A percentile compares a stretch with the other conserved stretches of the same genome.
Evolutionary conservation across 2,888 invertebrate genomes (phyloP).

Genomic region (Callosobruchus maculatus): DNA sequence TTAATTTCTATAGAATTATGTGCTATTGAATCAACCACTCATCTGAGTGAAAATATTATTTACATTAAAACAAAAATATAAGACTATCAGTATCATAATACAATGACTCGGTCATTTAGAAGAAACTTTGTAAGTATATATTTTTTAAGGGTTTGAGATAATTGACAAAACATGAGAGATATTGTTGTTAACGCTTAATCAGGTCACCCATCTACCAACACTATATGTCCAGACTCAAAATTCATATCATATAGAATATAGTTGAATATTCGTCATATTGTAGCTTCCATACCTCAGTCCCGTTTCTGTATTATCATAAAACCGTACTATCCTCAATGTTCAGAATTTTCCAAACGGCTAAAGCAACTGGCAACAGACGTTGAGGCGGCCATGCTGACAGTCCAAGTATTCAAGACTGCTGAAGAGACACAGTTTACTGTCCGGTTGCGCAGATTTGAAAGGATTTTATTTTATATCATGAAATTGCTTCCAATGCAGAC

Average conservation of each 20-base stretch:
- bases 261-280: not conserved
- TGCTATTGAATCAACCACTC: no score
- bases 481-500: not conserved
- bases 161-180: no score
- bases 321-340: not conserved
- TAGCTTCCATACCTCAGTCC: not conserved
- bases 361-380: constrained; percentile 36
- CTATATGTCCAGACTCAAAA: no score
- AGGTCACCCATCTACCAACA: no score
- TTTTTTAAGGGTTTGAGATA: no score
- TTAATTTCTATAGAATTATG: no score
- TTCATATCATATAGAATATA: not conserved
- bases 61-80: not conserved
- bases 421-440: constrained; percentile 20
- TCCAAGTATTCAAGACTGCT: constrained; percentile 59
- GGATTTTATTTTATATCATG: not conserved
- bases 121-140: no score
- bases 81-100: not conserved
- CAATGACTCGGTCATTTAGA: no score
- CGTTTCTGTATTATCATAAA: not conserved
- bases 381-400: constrained; percentile 58
- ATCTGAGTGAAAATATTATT: not conserved
- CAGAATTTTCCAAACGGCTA: constrained; percentile 24
- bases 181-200: no score
- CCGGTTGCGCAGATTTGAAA: not conserved